Base-by-base conservation (phyloP, 2,888 invertebrate genomes). In the Bibio marci region DNA sequence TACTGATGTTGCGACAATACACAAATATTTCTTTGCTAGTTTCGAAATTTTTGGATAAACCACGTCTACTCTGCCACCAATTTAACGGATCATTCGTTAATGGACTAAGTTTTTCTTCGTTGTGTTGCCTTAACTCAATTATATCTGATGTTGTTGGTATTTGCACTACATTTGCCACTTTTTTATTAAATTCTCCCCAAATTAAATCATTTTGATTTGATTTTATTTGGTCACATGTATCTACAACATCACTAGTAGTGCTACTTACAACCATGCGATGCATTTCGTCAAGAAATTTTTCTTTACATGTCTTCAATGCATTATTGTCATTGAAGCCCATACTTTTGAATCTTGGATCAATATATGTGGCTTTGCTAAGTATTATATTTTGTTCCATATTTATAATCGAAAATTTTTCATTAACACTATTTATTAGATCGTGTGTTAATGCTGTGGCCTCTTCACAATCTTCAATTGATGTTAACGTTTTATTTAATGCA, bases 31-130 rank as follows among this genome's bases (percentile, higher is more conserved):
- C 17, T 38, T 30, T 12, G 31, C 38, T 10, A 38, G 19, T 19
- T 30, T 7, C 13, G 38, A 5, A 11, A 38, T 14, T 14, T 11
- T 13, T 14, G 31, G 38, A 19, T 32, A 38, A 17, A 31, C 18
- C 33, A 4, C 3, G 27, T 35, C n/a, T 40, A 26, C 42, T 35
- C n/a, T 40, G 26, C 42, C 40, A 42, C 32, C 38, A 42, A 13
- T 28, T 6, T 12, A 42, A 22, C 13, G 36, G 35, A 38, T 42
- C n/a, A n/a, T 22, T 12, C 12, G 12, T 30, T 7, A 27, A 10
- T 4, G n/a, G 30, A 8, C 27, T 18, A 11, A 15, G 14, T 12
- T 14, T 19, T 15, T 22, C 19, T 3, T 18, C 31, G n/a, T n/a
- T 12, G 18, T 30, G 4, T 22, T 31, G 38, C 12, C 14, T n/a